These are phyloP conservation scores for Lithophane ornitopus DNA, from an alignment of 2,888 invertebrate species.

Conservation along the genomic window DNA sequence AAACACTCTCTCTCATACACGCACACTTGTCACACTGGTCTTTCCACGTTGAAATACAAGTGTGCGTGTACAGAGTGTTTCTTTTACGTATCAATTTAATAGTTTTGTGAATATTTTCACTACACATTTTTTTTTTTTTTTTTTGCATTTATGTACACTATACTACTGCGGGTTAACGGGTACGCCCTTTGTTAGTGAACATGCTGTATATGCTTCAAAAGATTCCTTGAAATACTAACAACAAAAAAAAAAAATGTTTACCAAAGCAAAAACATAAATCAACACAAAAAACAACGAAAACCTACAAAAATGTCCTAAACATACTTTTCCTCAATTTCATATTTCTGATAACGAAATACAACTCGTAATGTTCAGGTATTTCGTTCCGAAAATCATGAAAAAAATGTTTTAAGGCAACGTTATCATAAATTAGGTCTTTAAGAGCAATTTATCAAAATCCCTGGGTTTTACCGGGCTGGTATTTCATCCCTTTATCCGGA, in stretches of 20 bases:
- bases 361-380: constrained; percentile 17
- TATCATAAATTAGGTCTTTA: constrained; percentile 56
- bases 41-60: too few relatives aligned
- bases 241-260: background rate
- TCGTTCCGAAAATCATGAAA: constrained; percentile 15
- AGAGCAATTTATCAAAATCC: constrained; percentile 43
- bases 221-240: background rate
- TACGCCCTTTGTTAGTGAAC: too few relatives aligned
- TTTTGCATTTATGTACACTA: too few relatives aligned
- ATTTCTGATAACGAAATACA: constrained; percentile 30
- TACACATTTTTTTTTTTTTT: too few relatives aligned
- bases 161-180: too few relatives aligned
- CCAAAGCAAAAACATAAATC: background rate
- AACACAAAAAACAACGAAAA: background rate
- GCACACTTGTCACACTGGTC: too few relatives aligned
- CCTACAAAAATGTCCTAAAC: constrained; percentile 14
- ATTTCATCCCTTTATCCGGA: constrained; percentile 40
- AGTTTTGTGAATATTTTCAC: too few relatives aligned
- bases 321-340: constrained; percentile 11
- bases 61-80: too few relatives aligned
- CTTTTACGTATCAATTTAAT: too few relatives aligned
- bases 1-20: too few relatives aligned
- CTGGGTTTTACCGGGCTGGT: constrained; percentile 21
- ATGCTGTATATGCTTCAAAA: too few relatives aligned
- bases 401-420: constrained; percentile 11